Conservation (phyloP, 2,113 vertebrate species). For the Gymnogyps californianus region DNA sequence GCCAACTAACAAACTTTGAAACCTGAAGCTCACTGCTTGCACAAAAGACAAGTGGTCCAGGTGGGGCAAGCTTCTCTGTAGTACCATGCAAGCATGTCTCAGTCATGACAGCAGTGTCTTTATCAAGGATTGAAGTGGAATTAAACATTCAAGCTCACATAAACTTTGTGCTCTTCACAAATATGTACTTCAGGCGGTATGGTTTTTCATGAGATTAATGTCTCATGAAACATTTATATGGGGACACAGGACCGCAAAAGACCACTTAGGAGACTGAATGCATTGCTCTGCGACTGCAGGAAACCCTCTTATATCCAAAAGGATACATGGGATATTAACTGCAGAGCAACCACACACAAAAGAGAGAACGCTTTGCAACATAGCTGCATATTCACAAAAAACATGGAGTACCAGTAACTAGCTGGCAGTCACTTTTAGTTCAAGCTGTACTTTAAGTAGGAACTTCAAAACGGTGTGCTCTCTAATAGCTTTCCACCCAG, state of each 20-base stretch:
- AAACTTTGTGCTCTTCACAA: background rate
- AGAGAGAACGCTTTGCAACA: background rate
- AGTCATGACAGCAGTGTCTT: background rate
- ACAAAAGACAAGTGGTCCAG: background rate
- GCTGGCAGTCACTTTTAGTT: background rate
- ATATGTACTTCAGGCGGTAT: rapidly evolving
- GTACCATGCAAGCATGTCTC: background rate
- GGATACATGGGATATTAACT: background rate
- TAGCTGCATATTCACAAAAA: background rate
- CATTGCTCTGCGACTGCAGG: background rate
- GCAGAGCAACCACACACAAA: background rate
- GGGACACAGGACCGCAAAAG: background rate
- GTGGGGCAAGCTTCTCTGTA: background rate
- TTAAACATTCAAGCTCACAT: background rate
- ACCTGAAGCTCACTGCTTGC: background rate
- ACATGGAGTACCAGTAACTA: background rate
- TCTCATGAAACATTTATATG: background rate
- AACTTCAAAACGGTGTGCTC: background rate
- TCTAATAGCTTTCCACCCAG: slow-evolving; percentile 18
- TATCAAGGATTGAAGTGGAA: background rate
- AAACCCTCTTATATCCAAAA: background rate
- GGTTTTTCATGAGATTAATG: background rate
- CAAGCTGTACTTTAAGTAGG: background rate
- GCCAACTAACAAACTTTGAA: background rate
- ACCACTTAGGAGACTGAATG: background rate